phyloP scores from a whole-genome alignment of 2,888 invertebrate genomes.

The Branchellion lobata region DNA sequence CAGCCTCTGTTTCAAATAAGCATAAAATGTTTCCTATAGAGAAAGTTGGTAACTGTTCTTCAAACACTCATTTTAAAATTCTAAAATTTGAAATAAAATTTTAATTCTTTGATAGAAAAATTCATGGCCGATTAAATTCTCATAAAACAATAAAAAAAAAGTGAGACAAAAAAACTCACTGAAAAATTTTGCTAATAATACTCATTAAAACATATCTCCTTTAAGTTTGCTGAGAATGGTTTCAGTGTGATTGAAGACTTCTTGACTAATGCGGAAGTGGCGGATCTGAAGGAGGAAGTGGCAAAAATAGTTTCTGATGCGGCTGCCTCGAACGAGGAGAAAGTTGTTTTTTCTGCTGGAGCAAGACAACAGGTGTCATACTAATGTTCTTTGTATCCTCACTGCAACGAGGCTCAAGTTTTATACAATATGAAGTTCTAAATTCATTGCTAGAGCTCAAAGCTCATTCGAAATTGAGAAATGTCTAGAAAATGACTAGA shows the following conservation, averaged over 20 bases:
- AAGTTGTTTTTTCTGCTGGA: not conserved
- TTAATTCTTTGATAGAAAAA: no score
- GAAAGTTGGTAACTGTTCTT: not conserved
- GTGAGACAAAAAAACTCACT: no score
- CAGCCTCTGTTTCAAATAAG: no score
- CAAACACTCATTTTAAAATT: no score
- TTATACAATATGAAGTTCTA: no score
- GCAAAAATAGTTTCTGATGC: not conserved
- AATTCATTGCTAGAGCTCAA: no score
- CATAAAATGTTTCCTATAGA: constrained; percentile 1
- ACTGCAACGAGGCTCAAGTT: no score
- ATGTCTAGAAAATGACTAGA: no score
- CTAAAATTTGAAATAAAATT: not conserved
- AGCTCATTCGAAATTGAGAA: no score
- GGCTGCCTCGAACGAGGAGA: not conserved
- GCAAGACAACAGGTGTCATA: not conserved
- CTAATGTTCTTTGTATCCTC: no score
- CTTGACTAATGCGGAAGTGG: not conserved
- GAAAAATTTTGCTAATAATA: not conserved
- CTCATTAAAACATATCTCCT: not conserved
- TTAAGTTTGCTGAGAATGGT: not conserved
- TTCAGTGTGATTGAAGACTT: not conserved
- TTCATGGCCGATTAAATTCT: no score
- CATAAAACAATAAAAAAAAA: no score
- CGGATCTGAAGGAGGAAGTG: not conserved